Conservation (phyloP, 2,797 vertebrate genomes). For the Perodicticus potto region DNA sequence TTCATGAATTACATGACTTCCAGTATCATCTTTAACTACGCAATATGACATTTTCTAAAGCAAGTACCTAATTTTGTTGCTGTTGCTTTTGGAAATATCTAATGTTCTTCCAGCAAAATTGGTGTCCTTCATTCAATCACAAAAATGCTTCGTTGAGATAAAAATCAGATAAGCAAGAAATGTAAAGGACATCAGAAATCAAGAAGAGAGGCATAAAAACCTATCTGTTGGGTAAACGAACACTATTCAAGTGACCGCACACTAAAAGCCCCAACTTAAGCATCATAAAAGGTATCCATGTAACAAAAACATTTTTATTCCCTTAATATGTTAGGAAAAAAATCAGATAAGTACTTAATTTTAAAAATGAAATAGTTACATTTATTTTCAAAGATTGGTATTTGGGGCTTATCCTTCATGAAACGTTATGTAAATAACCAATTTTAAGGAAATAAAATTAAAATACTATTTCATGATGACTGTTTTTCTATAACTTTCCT, state of each 20-base stretch:
- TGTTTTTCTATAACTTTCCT: conserved; percentile 15
- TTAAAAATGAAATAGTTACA: not conserved
- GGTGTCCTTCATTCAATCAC: not conserved
- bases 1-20: not conserved
- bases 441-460: conserved; percentile 5
- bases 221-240: too few relatives aligned
- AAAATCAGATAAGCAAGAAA: not conserved
- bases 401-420: not conserved
- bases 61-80: conserved; percentile 17
- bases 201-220: too few relatives aligned
- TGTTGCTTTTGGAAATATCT: not conserved
- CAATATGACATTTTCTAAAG: not conserved
- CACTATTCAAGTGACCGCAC: too few relatives aligned
- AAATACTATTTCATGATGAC: not conserved
- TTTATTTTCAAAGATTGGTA: conserved; percentile 29
- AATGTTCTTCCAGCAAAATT: conserved; percentile 23
- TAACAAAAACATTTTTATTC: too few relatives aligned
- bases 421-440: not conserved
- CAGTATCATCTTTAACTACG: not conserved
- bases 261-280: too few relatives aligned
- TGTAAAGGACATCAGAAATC: too few relatives aligned
- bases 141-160: conserved; percentile 22
- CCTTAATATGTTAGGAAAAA: not conserved
- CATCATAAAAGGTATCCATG: too few relatives aligned
- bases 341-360: not conserved